Evolutionary conservation across 1,140 invertebrate genomes (phyloP).

Genomic region (Lutraria rhynchaena): DNA sequence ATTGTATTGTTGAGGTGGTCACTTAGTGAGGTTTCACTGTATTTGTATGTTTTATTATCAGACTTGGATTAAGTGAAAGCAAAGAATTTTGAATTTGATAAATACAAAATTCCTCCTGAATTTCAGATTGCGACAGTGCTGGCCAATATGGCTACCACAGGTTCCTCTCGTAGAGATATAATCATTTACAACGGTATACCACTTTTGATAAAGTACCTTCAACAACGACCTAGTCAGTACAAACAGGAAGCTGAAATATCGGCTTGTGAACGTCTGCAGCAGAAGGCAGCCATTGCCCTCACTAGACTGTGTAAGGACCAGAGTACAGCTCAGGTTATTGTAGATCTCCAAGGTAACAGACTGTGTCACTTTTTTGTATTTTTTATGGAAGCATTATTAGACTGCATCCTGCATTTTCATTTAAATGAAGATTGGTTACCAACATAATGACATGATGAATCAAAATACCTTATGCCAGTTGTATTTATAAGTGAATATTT

Average conservation of each 20-base stretch:
- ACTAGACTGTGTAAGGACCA: constrained; percentile 90
- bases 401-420: too few species aligned
- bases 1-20: too few species aligned
- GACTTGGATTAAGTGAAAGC: too few species aligned
- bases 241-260: constrained; percentile 84
- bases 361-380: too few species aligned
- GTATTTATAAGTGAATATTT: too few species aligned
- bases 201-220: constrained; percentile 90
- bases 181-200: constrained; percentile 86
- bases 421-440: too few species aligned
- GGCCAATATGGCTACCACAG: constrained; percentile 89
- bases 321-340: constrained; percentile 88
- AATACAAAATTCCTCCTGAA: constrained; percentile 42
- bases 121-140: constrained; percentile 88
- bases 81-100: too few species aligned
- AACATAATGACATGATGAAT: too few species aligned
- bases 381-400: too few species aligned
- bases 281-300: constrained; percentile 92
- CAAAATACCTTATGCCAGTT: too few species aligned
- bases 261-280: constrained; percentile 90
- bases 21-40: too few species aligned
- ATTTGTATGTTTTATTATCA: too few species aligned
- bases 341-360: constrained; percentile 87
- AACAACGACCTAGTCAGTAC: constrained; percentile 85
- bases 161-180: constrained; percentile 86